These are phyloP conservation scores for Malacoctenus gilli DNA, from an alignment of 2,797 vertebrate species.

Conservation along the genomic window DNA sequence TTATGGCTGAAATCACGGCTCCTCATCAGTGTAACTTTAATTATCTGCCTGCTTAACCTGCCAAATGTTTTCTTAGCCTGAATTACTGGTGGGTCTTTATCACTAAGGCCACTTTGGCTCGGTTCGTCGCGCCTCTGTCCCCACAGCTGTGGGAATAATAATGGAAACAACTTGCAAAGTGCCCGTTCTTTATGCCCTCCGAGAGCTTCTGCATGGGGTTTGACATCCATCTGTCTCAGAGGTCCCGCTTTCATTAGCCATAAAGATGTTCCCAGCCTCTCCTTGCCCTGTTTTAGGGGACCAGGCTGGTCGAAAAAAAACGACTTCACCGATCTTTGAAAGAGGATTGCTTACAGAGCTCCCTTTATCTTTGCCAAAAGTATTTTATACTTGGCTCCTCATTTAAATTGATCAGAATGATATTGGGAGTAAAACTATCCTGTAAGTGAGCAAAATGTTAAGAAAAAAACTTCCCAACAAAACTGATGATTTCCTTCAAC, in stretches of 20 bases:
- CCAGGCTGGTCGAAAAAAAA: no score
- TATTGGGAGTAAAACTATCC: no score
- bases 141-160: neutral
- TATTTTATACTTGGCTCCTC: no score
- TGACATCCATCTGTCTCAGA: neutral
- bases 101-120: neutral
- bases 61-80: neutral
- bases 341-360: no score
- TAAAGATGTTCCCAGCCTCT: conserved; percentile 3
- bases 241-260: conserved; percentile 1
- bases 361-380: no score
- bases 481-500: no score
- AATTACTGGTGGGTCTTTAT: conserved; percentile 2
- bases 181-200: neutral
- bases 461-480: no score
- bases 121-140: neutral
- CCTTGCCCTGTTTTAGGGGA: neutral
- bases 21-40: neutral
- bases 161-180: neutral
- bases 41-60: conserved; percentile 3
- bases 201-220: conserved; percentile 6
- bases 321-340: no score
- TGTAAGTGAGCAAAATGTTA: no score
- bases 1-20: neutral
- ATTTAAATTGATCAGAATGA: no score